Base-by-base conservation (phyloP, 2,113 vertebrate genomes). In the Ictalurus punctatus region DNA sequence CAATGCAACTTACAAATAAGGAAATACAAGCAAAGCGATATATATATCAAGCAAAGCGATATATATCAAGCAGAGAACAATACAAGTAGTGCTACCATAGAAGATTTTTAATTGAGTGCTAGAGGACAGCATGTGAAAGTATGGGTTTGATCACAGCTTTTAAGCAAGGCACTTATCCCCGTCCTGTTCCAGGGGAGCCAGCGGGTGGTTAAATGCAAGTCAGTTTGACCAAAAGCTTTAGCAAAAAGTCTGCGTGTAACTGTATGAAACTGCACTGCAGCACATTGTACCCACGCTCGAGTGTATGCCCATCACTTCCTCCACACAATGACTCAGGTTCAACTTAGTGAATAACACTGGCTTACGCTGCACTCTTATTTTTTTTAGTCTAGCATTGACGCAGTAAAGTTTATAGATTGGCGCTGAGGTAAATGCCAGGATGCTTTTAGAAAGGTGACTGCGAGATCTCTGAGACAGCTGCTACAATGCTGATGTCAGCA, bases 361-460 rank as follows among this genome's bases (percentile, higher is more conserved):
- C 61, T 56, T 25, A 69, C 9, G 5, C 48, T 40, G 83, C 40
- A n/a, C 59, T 80, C 58, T 79, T 37, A 89, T 89, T 89, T 79
- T 48, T 34, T n/a, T 52, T 54, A 12, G 27, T 48, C 76, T 67
- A 37, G 40, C 69, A 65, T 10, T 80, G 65, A 91, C 37, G 74
- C 63, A 74, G 52, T 79, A 76, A 89, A 80, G 83, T 88, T 83
- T 84, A 86, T n/a, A 80, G 87, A 83, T 37, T 44, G 78, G 44
- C 12, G 48, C 54, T 14, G 40, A 85, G 17, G 23, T 82, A 88
- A 86, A 86, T 69, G 88, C 63, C 61, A 87, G 73, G 48, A 83
- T 63, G 61, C 87, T 89, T 78, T 84, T 44, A 87, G 40, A 79
- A 84, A 79, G 40, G 81, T 89, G 74, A 79, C 21, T 58, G 65